Base-by-base conservation (phyloP, 1,140 invertebrate genomes). In the Pseudomyrmex flavicornis region DNA sequence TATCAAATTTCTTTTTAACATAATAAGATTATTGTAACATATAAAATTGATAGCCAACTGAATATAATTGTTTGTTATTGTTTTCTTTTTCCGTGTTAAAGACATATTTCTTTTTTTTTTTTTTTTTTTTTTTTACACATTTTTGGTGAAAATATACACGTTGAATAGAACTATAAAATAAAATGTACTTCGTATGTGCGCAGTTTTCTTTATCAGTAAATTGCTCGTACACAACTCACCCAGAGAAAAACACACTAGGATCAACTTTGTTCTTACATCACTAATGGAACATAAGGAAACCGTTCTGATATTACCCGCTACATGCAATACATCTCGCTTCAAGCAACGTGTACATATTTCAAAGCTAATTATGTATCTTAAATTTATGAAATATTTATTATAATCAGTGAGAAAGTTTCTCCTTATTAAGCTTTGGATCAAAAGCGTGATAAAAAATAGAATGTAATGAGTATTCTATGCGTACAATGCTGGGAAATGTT, bases 281-380 rank as follows among this genome's bases (percentile, higher is more conserved):
- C 79, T 88, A 82, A 74, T 83, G 15, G 61, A 90, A 72, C 82
- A 87, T 59, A 90, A 88, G 83, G 59, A 75, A 70, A 87, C 80
- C 83, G 52, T 61, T 84, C 63, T 66, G 80, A 56, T 82, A 69
- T 84, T 46, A 20, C 50, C 4, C 50, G 63, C 80, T 80, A 65
- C 74, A 87, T 70, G 65, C 86, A 90, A 86, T 84, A 83, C 86
- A 85, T 86, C 82, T 86, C 84, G 70, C 74, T 85, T 83, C 62
- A 66, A 86, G 86, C 63, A 77, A 80, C 54, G 68, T 85, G 62
- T 66, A 74, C 50, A 79, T 62, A 75, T 75, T 72, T 59, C 20
- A 46, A 82, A 22, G 61, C 65, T 85, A 68, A 85, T 73, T 73
- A 70, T 65, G 76, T 82, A 68, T 35, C 73, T 63, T 84, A 68